phyloP scores from a whole-genome alignment of 2,888 invertebrate species.

The Boloria selene region DNA sequence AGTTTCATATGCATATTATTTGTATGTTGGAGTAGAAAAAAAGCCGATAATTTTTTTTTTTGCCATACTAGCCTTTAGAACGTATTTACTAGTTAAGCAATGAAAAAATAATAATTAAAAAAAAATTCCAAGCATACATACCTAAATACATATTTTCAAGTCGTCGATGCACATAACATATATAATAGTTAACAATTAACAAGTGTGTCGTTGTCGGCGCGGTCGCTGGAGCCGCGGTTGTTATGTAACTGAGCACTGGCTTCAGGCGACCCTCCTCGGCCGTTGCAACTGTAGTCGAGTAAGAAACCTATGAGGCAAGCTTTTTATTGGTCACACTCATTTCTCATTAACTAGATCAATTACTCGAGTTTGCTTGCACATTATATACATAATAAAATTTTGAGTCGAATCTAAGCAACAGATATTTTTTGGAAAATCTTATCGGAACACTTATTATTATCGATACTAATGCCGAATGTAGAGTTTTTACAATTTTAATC shows the following conservation, averaged over 20 bases:
- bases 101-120: neutral
- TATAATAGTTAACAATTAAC: conserved; percentile 6
- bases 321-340: conserved; percentile 20
- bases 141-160: conserved; percentile 43
- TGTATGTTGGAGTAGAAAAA: too few relatives aligned
- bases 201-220: conserved; percentile 37
- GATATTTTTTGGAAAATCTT: too few relatives aligned
- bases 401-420: too few relatives aligned
- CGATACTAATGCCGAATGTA: too few relatives aligned
- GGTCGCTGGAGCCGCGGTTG: conserved; percentile 35
- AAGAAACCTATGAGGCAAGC: conserved; percentile 25
- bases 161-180: conserved; percentile 24
- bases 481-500: too few relatives aligned
- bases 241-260: conserved; percentile 15
- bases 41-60: too few relatives aligned
- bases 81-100: too few relatives aligned
- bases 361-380: conserved; percentile 10
- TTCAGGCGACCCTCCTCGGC: conserved; percentile 11
- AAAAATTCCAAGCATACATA: conserved; percentile 35
- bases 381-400: too few relatives aligned
- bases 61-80: too few relatives aligned
- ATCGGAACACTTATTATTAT: too few relatives aligned
- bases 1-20: too few relatives aligned
- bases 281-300: conserved; percentile 3
- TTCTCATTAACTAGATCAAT: conserved; percentile 18